Percentiles rank a stretch among this genome's conserved stretches.
Evolutionary conservation across 2,888 invertebrate genomes (phyloP).

Genomic region (Stomorhina lunata): DNA sequence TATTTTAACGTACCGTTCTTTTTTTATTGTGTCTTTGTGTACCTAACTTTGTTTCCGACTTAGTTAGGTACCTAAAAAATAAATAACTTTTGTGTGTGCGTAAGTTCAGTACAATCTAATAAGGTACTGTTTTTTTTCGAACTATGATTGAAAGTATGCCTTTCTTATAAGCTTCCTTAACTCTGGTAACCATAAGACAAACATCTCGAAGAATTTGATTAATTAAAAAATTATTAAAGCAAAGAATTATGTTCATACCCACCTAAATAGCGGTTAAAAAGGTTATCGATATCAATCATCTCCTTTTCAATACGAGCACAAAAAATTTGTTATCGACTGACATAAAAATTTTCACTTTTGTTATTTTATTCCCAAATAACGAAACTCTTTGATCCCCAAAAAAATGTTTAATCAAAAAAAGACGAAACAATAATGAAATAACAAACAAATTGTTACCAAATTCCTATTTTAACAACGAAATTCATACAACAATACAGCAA

Average conservation of each 20-base stretch:
- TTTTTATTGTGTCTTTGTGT: no score
- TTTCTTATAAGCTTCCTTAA: no score
- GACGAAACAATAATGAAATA: slow-evolving; percentile 15
- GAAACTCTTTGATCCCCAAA: slow-evolving; percentile 27
- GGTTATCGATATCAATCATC: slow-evolving; percentile 1
- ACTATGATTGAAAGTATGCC: no score
- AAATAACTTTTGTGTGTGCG: no score
- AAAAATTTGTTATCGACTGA: not conserved
- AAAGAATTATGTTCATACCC: not conserved
- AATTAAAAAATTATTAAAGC: not conserved
- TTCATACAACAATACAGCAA: slow-evolving; percentile 4
- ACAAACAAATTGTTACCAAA: slow-evolving; percentile 48
- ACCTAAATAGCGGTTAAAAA: not conserved
- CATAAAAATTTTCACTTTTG: not conserved
- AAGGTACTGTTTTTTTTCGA: no score
- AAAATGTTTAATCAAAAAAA: not conserved
- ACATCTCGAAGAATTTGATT: not conserved
- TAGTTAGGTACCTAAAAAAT: no score
- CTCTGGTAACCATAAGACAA: no score
- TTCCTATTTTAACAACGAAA: slow-evolving; percentile 37
- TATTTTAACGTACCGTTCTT: no score
- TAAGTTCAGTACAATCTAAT: no score
- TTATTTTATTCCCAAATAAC: not conserved
- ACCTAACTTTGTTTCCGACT: no score
- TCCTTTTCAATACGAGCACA: not conserved